Evolutionary conservation across 1,140 invertebrate species (phyloP), one percentile per base, ranked within the genome.

Genomic region (Formica selysi): DNA sequence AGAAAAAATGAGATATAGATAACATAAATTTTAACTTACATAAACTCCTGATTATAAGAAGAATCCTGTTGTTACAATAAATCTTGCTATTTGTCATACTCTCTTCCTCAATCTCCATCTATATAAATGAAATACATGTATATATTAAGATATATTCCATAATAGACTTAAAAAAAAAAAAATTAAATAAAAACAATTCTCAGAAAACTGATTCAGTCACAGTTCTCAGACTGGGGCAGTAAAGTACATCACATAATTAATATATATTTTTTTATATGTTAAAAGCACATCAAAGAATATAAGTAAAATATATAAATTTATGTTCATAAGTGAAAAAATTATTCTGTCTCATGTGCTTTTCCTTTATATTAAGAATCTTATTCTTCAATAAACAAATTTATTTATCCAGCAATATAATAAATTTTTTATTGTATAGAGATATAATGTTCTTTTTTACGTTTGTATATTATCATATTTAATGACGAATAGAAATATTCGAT

Each of bases 191-290:
- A 19, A 67, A 59, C 10, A 13, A 74, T 48, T 73, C 89, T 65
- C 85, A 91, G 85, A 36, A 70, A 71, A 88, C 83, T 86, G 87
- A 91, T 87, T 93, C 92, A 89, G 19, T 93, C 93, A 93, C 29
- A 81, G 76, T 38, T 51, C 1, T 93, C 93, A 93, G 93, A 92
- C 93, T 93, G 93, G 93, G 93, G 93, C 92, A 86, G 86, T 93
- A 92, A 70, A 19, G 36, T 44, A 57, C 87, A 91, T 91, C 92
- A 93, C 90, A 38, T 22, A 26, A 68, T 51, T 51, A 48, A 48
- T 16, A 48, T 48, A 41, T 41, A 41, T 48, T 51, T 54, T 29
- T 76, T 54, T 36, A 19, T 32, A 44, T 62, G 0, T 26, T n/a
- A 62, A 62, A 41, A 29, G 6, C 13, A n/a, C n/a, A 59, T 1